Percentiles rank a stretch among this genome's conserved stretches.
Evolutionary conservation across 2,888 invertebrate species (phyloP).

Genomic region (Sphaeridia pumilis): DNA sequence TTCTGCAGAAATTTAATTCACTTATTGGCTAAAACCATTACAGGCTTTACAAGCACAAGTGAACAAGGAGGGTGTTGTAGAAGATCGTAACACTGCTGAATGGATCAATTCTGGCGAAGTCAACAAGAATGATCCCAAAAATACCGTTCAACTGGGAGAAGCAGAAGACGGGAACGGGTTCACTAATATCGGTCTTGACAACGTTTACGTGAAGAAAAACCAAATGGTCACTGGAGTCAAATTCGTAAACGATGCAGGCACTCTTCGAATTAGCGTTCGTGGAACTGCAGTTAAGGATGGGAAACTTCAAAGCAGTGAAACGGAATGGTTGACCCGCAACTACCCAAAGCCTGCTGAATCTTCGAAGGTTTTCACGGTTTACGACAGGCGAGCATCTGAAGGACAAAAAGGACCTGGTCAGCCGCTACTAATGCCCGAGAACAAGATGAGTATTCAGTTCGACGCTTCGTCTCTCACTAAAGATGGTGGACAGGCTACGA

Average conservation of each 20-base stretch:
- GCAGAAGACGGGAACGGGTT: conserved; percentile 8
- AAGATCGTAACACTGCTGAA: conserved; percentile 3
- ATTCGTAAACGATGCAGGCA: conserved; percentile 4
- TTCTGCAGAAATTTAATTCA: neutral
- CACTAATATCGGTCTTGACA: conserved; percentile 14
- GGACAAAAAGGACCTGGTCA: conserved; percentile 17
- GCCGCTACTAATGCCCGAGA: conserved; percentile 11
- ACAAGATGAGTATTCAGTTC: conserved; percentile 11
- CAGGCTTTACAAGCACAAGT: conserved; percentile 18
- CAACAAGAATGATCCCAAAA: neutral
- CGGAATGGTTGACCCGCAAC: conserved; percentile 3
- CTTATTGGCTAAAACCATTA: neutral
- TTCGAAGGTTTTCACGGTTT: neutral
- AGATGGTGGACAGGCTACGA: conserved; percentile 15
- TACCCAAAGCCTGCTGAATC: conserved; percentile 7
- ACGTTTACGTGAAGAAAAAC: conserved; percentile 5
- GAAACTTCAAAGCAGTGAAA: neutral
- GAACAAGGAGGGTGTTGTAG: conserved; percentile 3
- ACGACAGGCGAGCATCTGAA: conserved; percentile 1
- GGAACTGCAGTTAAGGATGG: neutral
- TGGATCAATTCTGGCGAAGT: conserved; percentile 8
- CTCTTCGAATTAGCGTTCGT: conserved; percentile 5
- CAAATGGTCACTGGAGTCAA: conserved; percentile 16
- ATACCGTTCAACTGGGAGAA: neutral
- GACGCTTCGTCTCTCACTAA: conserved; percentile 15